Conservation (phyloP, 2,113 vertebrate genomes). For the Eolophus roseicapilla region DNA sequence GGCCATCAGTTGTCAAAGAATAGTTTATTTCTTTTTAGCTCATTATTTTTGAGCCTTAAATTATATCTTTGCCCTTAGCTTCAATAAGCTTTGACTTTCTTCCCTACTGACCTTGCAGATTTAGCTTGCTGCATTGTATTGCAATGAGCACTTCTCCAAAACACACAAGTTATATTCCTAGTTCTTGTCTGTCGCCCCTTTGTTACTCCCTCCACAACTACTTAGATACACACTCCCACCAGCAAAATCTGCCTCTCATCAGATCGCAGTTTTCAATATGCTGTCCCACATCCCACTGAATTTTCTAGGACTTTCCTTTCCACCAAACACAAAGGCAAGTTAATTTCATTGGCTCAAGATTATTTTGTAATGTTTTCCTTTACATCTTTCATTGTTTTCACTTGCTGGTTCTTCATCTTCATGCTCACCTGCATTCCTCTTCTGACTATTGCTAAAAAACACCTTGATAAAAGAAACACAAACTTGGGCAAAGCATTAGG, state of each 20-base stretch:
- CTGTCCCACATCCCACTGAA: not conserved
- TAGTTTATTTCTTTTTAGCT: not conserved
- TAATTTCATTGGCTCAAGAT: not conserved
- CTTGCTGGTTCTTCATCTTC: not conserved
- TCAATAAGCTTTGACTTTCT: not conserved
- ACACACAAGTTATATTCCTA: not conserved
- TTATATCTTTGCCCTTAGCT: not conserved
- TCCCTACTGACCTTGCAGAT: not conserved
- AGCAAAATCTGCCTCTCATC: not conserved
- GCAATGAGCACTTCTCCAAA: not conserved
- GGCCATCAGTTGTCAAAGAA: not conserved
- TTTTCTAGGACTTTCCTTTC: conserved; percentile 3
- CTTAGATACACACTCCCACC: not conserved
- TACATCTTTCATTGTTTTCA: not conserved
- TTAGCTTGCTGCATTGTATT: not conserved
- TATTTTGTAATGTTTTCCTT: not conserved
- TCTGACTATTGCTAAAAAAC: not conserved
- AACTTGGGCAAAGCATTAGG: not conserved
- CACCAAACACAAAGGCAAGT: not conserved
- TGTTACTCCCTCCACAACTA: not conserved
- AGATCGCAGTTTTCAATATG: not conserved
- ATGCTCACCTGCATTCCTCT: not conserved
- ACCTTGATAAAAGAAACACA: not conserved
- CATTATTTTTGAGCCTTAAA: not conserved
- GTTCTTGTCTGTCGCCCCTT: not conserved